phyloP scores from a whole-genome alignment of 2,888 invertebrate genomes.

The Ethmia dodecea region DNA sequence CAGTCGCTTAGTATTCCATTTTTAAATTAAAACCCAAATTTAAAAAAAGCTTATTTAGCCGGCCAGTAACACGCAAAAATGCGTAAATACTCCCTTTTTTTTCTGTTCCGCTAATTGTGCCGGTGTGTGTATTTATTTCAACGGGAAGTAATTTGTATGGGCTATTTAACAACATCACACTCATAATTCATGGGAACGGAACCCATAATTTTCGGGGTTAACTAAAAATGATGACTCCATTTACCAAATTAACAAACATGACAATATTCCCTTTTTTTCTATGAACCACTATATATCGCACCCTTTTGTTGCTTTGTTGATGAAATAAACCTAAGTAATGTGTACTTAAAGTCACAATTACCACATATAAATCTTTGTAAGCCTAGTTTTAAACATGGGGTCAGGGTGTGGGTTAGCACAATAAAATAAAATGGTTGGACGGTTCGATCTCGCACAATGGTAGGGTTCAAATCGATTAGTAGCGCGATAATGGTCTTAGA shows the following conservation, averaged over 20 bases:
- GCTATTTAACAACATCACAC: slow-evolving; percentile 6
- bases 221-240: slow-evolving; percentile 39
- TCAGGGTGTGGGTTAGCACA: slow-evolving; percentile 60
- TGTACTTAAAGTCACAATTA: not conserved
- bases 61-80: too few relatives aligned
- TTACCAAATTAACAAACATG: slow-evolving; percentile 54
- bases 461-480: slow-evolving; percentile 72
- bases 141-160: slow-evolving; percentile 6
- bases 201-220: slow-evolving; percentile 26
- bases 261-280: too few relatives aligned
- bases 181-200: slow-evolving; percentile 40
- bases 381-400: slow-evolving; percentile 24
- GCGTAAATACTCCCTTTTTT: too few relatives aligned
- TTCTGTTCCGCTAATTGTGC: too few relatives aligned
- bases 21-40: too few relatives aligned
- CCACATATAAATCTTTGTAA: not conserved
- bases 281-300: not conserved
- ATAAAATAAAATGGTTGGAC: slow-evolving; percentile 71
- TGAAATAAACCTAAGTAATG: not conserved
- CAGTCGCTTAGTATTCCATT: too few relatives aligned
- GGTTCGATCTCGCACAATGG: slow-evolving; percentile 53
- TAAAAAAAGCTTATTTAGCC: too few relatives aligned
- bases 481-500: slow-evolving; percentile 55
- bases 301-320: too few relatives aligned
- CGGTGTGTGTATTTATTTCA: too few relatives aligned